Base-by-base conservation (phyloP, 2,888 invertebrate genomes). In the Zele albiditarsus region DNA sequence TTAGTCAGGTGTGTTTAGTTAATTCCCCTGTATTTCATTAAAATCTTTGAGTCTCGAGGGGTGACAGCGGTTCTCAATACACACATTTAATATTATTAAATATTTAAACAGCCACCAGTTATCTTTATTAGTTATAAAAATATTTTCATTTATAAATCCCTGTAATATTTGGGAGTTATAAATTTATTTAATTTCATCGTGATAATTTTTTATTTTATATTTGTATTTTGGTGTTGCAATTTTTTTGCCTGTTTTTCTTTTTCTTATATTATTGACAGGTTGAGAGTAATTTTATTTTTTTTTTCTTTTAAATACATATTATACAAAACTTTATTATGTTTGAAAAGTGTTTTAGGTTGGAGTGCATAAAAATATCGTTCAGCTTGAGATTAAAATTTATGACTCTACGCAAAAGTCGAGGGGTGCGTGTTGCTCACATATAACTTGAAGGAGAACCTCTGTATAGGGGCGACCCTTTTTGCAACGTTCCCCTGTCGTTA, bases 1-100 rank as follows among this genome's bases (percentile, higher is more conserved):
- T 86, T 86, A 86, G 84, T 85, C 85, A 86, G 85, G 86, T 86
- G 83, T 85, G 83, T 84, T 84, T 82, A 83, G 83, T 83, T 85
- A 85, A 85, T 85, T 84, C 84, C 83, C 83, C 38, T 81, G 84
- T 84, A 86, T 86, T 86, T 83, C 85, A 85, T 85, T 85, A 85
- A 82, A 76, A 78, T 65, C 74, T 79, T 73, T 77, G 80, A 67
- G 69, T 74, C 20, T 68, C 78, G 76, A 80, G 80, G 84, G 83
- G 82, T 69, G 82, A 42, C 81, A 80, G 82, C 60, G 82, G 77
- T 76, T 82, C 80, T 79, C 80, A 68, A 31, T 31, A 20, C 14
- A 14, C 8, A 10, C 2, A 12, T 38, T 28, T 27, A 25, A 49
- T 27, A 27, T 67, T 49, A 38, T 33, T 33, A 0, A n/a, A 28